Evolutionary conservation across 2,113 vertebrate species (phyloP), one percentile per base, ranked within the genome.

Genomic region (Orycteropus afer): DNA sequence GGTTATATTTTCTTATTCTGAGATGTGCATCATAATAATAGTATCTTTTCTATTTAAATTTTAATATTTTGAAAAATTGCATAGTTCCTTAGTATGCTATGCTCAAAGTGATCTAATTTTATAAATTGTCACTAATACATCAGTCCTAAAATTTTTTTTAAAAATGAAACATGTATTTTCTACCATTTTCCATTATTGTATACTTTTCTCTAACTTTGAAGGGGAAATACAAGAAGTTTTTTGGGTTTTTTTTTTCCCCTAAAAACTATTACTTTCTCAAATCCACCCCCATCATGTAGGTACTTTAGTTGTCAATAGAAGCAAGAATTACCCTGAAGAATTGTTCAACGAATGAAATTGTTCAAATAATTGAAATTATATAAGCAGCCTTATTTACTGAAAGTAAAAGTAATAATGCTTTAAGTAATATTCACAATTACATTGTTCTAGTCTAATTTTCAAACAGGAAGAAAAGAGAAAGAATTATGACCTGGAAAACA

Each of bases 151-250:
- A 76, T 55, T 76, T 77, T 73, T 55, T 76, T 77, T 73, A 83
- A 80, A 63, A 49, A 79, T 27, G 1, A 69, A 81, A 45, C 18
- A 40, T 12, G 22, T 61, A 65, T 84, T 86, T 88, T 76, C 55
- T 94, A 18, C 29, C 17, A 93, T 51, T 79, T 92, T 73, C 40
- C 20, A 20, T 49, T 80, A 89, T 15, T 69, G 14, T 10, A 78
- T 89, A 67, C 57, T 25, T 87, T 92, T 51, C 84, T 86, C 73
- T 55, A 85, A 90, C 8, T 91, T 73, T 93, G 27, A 93, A 86
- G 40, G 85, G 69, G 29, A 95, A 91, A 84, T 51, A 79, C 0
- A 1, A 55, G 10, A 3, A n/a, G n/a, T n/a, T n/a, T n/a, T n/a
- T n/a, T n/a, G n/a, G n/a, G n/a, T 57, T 11, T 83, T 37, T 69